phyloP scores from a whole-genome alignment of 2,797 vertebrate species.

The Enteromius anoplus region DNA sequence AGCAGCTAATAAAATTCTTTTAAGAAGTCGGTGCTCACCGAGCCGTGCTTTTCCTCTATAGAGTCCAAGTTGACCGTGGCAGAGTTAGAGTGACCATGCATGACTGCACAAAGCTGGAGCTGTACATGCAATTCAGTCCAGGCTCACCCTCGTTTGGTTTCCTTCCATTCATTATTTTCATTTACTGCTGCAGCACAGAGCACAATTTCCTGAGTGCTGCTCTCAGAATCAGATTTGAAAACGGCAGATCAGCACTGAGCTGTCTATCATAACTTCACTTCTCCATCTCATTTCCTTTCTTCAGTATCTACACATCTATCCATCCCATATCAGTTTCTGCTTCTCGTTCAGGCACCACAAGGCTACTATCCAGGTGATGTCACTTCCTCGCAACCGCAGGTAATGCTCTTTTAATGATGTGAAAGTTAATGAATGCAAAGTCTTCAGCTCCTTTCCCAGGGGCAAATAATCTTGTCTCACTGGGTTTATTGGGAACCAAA shows the following conservation, averaged over 20 bases:
- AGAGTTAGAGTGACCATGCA: slow-evolving; percentile 25
- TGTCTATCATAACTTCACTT: slow-evolving; percentile 45
- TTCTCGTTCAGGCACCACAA: slow-evolving; percentile 8
- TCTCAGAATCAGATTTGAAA: slow-evolving; percentile 48
- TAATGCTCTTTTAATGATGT: slow-evolving; percentile 29
- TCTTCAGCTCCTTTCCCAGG: slow-evolving; percentile 34
- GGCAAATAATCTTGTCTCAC: slow-evolving; percentile 30
- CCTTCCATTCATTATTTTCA: slow-evolving; percentile 38
- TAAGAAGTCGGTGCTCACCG: background rate
- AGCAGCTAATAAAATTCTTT: background rate
- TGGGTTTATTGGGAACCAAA: slow-evolving; percentile 43
- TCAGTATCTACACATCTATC: slow-evolving; percentile 39
- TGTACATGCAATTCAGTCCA: background rate
- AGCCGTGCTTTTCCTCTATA: background rate
- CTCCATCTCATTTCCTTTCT: slow-evolving; percentile 39
- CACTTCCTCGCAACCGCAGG: background rate
- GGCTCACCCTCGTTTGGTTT: slow-evolving; percentile 4
- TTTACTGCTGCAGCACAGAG: slow-evolving; percentile 35
- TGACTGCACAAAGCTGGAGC: slow-evolving; percentile 35
- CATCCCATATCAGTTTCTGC: slow-evolving; percentile 8
- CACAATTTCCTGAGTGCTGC: slow-evolving; percentile 54
- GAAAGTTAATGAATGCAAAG: slow-evolving; percentile 44
- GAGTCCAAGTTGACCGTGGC: slow-evolving; percentile 2
- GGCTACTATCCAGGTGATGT: slow-evolving; percentile 11
- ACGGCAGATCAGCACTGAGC: slow-evolving; percentile 22